Conservation (phyloP, 2,797 vertebrate genomes). For the Sebastiscus albofasciatus region DNA sequence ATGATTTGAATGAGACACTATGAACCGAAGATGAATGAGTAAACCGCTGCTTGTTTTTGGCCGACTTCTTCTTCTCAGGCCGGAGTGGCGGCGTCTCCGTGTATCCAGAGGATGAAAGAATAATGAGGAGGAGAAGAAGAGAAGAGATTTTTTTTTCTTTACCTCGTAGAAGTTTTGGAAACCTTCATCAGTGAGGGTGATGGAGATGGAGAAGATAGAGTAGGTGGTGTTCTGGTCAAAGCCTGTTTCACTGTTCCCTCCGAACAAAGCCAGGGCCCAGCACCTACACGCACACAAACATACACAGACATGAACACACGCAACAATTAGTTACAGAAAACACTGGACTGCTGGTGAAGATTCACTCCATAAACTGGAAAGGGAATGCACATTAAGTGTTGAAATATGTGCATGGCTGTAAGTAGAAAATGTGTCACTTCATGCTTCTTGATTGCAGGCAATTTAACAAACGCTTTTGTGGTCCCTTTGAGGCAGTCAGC, state of each 20-base stretch:
- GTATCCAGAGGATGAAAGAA: background rate
- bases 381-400: conserved; percentile 1
- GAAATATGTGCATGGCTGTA: background rate
- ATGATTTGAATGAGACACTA: background rate
- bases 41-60: background rate
- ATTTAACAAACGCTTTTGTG: background rate
- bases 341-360: background rate
- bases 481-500: background rate
- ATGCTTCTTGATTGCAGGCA: conserved; percentile 10
- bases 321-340: background rate
- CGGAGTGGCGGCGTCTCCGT: background rate
- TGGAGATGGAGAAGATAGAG: conserved; percentile 95
- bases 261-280: conserved; percentile 94
- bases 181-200: conserved; percentile 94
- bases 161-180: conserved; percentile 95
- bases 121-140: background rate
- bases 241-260: conserved; percentile 96
- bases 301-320: background rate
- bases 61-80: background rate
- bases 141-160: background rate
- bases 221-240: conserved; percentile 98
- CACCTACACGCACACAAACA: conserved; percentile 79
- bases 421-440: conserved; percentile 15
- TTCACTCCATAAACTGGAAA: conserved; percentile 3
- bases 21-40: background rate